phyloP scores from a whole-genome alignment of 1,140 invertebrate genomes.

The Chrysopa pallens region DNA sequence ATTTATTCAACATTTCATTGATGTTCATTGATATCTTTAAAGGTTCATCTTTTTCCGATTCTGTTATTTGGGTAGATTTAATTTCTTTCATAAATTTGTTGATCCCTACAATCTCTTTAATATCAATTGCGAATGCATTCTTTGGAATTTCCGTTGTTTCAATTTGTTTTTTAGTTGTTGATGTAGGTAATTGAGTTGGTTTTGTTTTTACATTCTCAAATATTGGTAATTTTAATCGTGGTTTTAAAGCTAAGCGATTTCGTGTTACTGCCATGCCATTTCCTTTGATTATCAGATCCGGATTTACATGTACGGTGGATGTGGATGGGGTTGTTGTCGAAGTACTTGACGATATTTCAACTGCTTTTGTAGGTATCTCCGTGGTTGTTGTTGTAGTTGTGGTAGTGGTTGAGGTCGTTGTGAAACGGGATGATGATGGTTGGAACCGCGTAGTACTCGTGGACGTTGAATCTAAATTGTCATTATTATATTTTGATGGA shows the following conservation, averaged over 20 bases:
- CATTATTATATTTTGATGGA: constrained; percentile 6
- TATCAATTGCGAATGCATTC: constrained; percentile 6
- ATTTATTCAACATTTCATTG: constrained; percentile 5
- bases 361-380: not conserved
- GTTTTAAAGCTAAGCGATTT: constrained; percentile 10
- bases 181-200: not conserved
- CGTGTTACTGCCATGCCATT: not conserved
- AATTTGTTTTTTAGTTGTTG: no score
- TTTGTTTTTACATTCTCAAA: constrained; percentile 7
- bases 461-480: no score
- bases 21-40: constrained; percentile 13
- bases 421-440: constrained; percentile 2
- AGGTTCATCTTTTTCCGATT: constrained; percentile 9
- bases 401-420: constrained; percentile 7
- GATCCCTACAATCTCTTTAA: constrained; percentile 16
- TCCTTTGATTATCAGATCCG: constrained; percentile 1
- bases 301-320: not conserved
- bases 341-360: not conserved
- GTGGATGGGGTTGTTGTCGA: constrained; percentile 2
- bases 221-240: constrained; percentile 7
- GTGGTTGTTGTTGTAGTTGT: no score
- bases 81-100: constrained; percentile 2
- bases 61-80: constrained; percentile 6
- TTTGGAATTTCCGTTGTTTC: not conserved
- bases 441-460: no score